These are phyloP conservation scores for Phrynosoma blainvillii DNA, from an alignment of 2,113 vertebrate species.

Conservation along the genomic window DNA sequence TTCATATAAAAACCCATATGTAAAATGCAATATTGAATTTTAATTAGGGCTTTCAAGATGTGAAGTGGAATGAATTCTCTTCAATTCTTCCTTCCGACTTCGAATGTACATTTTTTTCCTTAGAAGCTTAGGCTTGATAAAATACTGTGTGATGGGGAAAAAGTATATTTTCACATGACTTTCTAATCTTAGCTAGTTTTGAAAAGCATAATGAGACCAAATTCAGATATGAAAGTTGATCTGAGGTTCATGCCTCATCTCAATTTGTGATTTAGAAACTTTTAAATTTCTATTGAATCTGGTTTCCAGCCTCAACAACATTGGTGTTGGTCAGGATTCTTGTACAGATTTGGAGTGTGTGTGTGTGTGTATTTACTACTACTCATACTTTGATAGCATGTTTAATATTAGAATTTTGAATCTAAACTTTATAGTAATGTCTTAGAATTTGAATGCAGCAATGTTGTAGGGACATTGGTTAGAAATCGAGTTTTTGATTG, in stretches of 20 bases:
- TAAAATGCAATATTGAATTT: slow-evolving; percentile 66
- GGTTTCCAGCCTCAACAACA: not conserved
- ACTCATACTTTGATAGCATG: not conserved
- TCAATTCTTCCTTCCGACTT: not conserved
- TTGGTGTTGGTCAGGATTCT: not conserved
- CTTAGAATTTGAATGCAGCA: not conserved
- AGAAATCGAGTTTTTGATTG: not conserved
- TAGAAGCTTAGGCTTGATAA: slow-evolving; percentile 29
- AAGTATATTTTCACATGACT: slow-evolving; percentile 3
- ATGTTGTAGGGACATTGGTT: not conserved
- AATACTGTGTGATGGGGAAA: slow-evolving; percentile 9
- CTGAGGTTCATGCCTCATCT: fast-evolving
- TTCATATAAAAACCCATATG: slow-evolving; percentile 62
- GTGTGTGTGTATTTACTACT: not conserved
- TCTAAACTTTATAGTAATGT: not conserved
- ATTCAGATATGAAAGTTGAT: slow-evolving; percentile 17
- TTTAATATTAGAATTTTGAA: not conserved
- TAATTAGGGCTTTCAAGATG: slow-evolving; percentile 66
- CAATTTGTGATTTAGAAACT: not conserved
- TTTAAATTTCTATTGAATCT: not conserved
- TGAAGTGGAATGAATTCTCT: slow-evolving; percentile 37
- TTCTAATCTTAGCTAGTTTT: slow-evolving; percentile 23
- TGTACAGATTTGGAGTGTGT: not conserved
- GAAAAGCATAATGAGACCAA: slow-evolving; percentile 35
- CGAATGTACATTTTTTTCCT: slow-evolving; percentile 19